Conservation (phyloP, 2,113 vertebrate genomes). For the Tragelaphus buxtoni region DNA sequence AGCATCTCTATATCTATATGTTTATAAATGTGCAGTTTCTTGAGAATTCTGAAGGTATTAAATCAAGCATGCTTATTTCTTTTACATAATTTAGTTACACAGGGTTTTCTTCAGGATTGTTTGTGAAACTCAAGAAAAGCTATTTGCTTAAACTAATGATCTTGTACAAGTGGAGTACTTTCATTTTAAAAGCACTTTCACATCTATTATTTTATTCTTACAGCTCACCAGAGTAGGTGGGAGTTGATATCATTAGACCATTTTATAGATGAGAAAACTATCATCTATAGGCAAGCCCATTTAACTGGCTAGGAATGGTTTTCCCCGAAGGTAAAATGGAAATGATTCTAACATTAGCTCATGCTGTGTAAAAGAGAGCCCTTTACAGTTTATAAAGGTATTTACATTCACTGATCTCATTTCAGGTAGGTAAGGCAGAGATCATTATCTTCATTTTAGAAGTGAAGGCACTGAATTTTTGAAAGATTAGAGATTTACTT, state of each 20-base stretch:
- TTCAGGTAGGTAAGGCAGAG: neutral
- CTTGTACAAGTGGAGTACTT: neutral
- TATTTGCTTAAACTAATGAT: constrained; percentile 13
- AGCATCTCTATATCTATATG: neutral
- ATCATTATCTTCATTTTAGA: neutral
- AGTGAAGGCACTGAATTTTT: neutral
- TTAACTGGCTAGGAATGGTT: constrained; percentile 34
- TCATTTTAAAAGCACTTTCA: constrained; percentile 30
- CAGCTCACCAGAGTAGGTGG: constrained; percentile 16
- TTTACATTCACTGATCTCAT: neutral
- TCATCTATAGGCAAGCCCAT: constrained; percentile 38
- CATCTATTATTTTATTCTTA: constrained; percentile 24
- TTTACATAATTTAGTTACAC: neutral
- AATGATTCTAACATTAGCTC: constrained; percentile 39
- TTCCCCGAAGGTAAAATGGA: neutral
- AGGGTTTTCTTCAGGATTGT: neutral
- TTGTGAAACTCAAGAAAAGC: constrained; percentile 24
- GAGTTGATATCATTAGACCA: constrained; percentile 41
- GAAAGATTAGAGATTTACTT: neutral
- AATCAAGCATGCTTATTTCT: neutral
- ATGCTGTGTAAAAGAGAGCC: neutral
- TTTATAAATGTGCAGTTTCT: neutral
- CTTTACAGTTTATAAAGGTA: neutral
- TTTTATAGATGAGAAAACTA: constrained; percentile 48
- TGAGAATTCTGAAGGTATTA: neutral